phyloP scores from a whole-genome alignment of 2,113 vertebrate genomes.

The Hydrolagus affinis region DNA sequence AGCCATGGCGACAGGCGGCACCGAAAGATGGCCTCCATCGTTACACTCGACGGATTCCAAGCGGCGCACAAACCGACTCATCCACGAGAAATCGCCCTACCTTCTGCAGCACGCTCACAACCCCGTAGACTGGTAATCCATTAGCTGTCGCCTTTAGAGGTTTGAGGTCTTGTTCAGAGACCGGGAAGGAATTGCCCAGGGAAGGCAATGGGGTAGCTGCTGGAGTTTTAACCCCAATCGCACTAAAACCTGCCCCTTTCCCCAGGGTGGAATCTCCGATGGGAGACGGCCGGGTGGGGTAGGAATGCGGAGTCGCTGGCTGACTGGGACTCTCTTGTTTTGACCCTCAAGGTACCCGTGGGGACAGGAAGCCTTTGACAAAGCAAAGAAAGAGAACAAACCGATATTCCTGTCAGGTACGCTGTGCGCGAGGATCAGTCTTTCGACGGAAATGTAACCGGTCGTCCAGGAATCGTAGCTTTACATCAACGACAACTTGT shows the following conservation, averaged over 20 bases:
- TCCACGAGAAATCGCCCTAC: conserved; percentile 75
- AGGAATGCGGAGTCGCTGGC: neutral
- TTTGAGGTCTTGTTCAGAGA: neutral
- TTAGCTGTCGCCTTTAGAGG: neutral
- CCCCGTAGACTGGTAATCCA: conserved; percentile 82
- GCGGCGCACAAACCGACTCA: conserved; percentile 65
- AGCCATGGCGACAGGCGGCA: conserved; percentile 65
- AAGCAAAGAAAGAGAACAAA: conserved; percentile 78
- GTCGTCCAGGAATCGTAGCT: too few relatives aligned
- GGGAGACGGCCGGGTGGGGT: neutral
- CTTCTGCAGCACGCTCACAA: conserved; percentile 88
- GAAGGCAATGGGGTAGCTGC: too few relatives aligned
- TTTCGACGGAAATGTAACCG: too few relatives aligned
- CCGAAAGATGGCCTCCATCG: conserved; percentile 33
- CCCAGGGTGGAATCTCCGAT: neutral
- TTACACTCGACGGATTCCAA: neutral
- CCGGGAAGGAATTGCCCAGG: too few relatives aligned
- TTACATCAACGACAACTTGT: too few relatives aligned
- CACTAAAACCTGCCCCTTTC: too few relatives aligned
- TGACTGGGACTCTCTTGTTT: neutral
- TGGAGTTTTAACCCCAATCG: neutral
- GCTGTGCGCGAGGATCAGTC: too few relatives aligned
- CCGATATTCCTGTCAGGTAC: conserved; percentile 86
- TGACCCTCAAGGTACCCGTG: conserved; percentile 69
- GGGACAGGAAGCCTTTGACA: conserved; percentile 85